A percentile compares a stretch with the other conserved stretches of the same genome.
Conservation (phyloP, 1,140 invertebrate species). For the Antheraea mylitta region DNA sequence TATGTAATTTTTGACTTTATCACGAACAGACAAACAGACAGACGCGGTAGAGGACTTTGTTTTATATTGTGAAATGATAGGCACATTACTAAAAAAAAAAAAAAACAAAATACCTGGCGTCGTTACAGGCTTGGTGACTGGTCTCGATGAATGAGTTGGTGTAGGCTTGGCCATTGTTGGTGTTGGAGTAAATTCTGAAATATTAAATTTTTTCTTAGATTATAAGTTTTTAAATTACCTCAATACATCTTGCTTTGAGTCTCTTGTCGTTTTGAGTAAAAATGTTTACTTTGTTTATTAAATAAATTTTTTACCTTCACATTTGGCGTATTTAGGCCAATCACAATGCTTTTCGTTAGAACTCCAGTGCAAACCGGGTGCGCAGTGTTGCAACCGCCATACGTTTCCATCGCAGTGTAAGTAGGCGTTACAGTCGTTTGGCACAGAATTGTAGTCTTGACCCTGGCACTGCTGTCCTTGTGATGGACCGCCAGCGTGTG, state of each 20-base stretch:
- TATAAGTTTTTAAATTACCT: no score
- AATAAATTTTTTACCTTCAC: conserved; percentile 53
- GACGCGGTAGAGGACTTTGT: no score
- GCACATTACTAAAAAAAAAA: no score
- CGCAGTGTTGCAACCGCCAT: conserved; percentile 84
- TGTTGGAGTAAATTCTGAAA: neutral
- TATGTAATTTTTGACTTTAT: no score
- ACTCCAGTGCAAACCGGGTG: conserved; percentile 90
- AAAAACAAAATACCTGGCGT: conserved; percentile 22
- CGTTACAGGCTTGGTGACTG: conserved; percentile 27
- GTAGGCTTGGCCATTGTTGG: conserved; percentile 7
- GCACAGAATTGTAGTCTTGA: conserved; percentile 83
- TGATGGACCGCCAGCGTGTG: neutral
- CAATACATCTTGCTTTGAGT: no score
- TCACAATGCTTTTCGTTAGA: conserved; percentile 83
- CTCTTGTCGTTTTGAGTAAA: no score
- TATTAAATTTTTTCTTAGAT: no score
- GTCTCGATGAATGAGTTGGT: conserved; percentile 18
- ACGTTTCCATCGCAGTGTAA: conserved; percentile 85
- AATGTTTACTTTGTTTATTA: no score
- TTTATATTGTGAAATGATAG: no score
- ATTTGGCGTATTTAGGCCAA: conserved; percentile 87
- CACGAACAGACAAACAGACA: no score
- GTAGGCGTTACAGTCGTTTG: conserved; percentile 86
- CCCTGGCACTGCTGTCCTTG: conserved; percentile 77